Conservation (phyloP, 2,888 invertebrate species). For the Andrena camellia region DNA sequence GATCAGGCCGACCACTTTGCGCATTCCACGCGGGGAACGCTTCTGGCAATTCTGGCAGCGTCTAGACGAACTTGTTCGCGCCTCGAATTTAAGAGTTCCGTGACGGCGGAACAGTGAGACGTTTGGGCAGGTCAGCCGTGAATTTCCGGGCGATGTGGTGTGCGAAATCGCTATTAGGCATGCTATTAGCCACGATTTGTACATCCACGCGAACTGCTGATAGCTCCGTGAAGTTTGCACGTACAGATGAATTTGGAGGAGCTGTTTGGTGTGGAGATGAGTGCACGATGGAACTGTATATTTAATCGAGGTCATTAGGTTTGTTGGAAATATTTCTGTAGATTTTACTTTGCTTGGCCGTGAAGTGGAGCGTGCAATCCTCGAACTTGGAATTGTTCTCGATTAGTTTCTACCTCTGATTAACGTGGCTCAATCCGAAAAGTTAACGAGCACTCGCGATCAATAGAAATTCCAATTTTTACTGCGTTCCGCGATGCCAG, state of each 20-base stretch:
- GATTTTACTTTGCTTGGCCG: too few species aligned
- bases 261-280: too few species aligned
- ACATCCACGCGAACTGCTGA: not conserved
- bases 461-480: not conserved
- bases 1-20: slow-evolving; percentile 52
- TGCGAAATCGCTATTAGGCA: slow-evolving; percentile 39
- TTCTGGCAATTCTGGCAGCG: not conserved
- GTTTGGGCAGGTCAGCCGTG: not conserved
- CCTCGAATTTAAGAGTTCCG: not conserved
- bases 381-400: too few species aligned
- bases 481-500: not conserved
- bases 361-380: too few species aligned
- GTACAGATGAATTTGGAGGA: too few species aligned
- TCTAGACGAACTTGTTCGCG: not conserved
- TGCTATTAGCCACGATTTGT: slow-evolving; percentile 74
- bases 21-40: slow-evolving; percentile 41
- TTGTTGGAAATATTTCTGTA: too few species aligned
- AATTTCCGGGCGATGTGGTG: not conserved
- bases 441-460: not conserved
- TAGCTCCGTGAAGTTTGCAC: too few species aligned
- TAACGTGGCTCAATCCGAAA: not conserved
- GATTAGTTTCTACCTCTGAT: not conserved
- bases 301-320: too few species aligned
- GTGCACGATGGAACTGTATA: too few species aligned
- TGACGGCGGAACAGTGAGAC: not conserved